A percentile compares a stretch with the other conserved stretches of the same genome.
phyloP scores from a whole-genome alignment of 1,140 invertebrate species.

The Achatina immaculata region DNA sequence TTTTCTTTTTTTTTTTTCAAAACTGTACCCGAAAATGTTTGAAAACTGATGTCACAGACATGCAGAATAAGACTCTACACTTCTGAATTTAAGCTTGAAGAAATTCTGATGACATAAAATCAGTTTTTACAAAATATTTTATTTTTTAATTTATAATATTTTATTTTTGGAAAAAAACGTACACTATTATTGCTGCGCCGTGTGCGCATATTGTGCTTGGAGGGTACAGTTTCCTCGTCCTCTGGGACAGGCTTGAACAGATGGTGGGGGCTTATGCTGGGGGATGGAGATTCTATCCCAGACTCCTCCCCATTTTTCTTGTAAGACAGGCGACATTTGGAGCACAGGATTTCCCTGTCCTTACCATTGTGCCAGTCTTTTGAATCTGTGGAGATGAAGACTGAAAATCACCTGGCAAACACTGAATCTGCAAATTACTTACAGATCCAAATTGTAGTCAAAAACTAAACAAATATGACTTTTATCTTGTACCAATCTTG shows the following conservation, averaged over 20 bases:
- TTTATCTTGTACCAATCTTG: neutral
- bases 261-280: slow-evolving; percentile 71
- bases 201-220: slow-evolving; percentile 75
- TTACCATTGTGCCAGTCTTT: slow-evolving; percentile 85
- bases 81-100: no score
- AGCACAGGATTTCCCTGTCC: slow-evolving; percentile 82
- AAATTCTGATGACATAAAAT: no score
- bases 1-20: no score
- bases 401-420: slow-evolving; percentile 3
- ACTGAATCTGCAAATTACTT: neutral
- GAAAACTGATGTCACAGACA: no score
- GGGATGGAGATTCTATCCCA: slow-evolving; percentile 52
- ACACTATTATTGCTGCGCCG: slow-evolving; percentile 70
- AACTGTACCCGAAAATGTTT: no score
- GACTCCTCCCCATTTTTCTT: slow-evolving; percentile 85
- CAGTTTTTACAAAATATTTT: no score
- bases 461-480: neutral
- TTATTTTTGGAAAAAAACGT: no score
- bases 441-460: neutral
- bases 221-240: slow-evolving; percentile 74
- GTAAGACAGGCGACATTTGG: slow-evolving; percentile 84
- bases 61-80: no score
- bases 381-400: slow-evolving; percentile 72
- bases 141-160: no score
- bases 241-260: slow-evolving; percentile 80